phyloP scores from a whole-genome alignment of 2,888 invertebrate species.

The Drosophila hamatofila region DNA sequence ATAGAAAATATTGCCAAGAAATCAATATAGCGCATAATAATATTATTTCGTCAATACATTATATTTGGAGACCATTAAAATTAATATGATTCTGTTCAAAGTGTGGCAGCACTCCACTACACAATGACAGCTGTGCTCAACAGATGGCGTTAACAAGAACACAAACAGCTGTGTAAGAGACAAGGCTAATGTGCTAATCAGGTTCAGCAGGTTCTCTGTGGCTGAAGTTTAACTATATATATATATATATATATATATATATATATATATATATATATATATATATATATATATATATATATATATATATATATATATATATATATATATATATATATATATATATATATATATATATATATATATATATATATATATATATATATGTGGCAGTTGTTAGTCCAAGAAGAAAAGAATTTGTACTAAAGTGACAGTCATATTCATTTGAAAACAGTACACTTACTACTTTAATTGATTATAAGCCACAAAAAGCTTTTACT shows the following conservation, averaged over 20 bases:
- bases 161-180: slow-evolving; percentile 36
- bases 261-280: too few species aligned
- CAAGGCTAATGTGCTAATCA: neutral
- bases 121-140: slow-evolving; percentile 35
- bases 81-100: neutral
- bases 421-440: neutral
- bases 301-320: too few species aligned
- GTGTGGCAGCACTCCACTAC: slow-evolving; percentile 27
- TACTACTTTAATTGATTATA: neutral
- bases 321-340: too few species aligned
- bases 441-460: neutral
- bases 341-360: too few species aligned
- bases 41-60: slow-evolving; percentile 8
- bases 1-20: neutral
- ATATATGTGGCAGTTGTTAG: neutral
- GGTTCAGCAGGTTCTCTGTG: neutral
- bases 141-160: slow-evolving; percentile 34
- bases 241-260: too few species aligned
- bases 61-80: neutral
- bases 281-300: too few species aligned
- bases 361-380: too few species aligned
- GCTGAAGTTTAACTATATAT: neutral
- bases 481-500: neutral
- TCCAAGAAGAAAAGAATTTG: neutral
- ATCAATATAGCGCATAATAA: neutral